Base-by-base conservation (phyloP, 2,113 vertebrate genomes). In the Stegostoma tigrinum region DNA sequence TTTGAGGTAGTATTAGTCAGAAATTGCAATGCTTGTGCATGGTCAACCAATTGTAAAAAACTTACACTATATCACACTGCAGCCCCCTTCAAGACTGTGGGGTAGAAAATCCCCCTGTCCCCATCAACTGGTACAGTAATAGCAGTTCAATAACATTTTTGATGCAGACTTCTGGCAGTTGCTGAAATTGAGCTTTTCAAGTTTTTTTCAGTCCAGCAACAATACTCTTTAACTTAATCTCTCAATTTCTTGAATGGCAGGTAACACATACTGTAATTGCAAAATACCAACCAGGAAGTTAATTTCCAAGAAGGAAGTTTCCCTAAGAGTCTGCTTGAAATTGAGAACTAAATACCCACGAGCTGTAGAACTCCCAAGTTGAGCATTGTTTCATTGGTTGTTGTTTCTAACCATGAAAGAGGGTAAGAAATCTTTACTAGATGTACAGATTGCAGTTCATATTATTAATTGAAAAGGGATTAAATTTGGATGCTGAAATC, bases 361-460 rank as follows among this genome's bases (percentile, higher is more conserved):
- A 66, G 89, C 61, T 93, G 89, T 34, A 42, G 89, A 93, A 93
- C 89, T n/a, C 89, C 61, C 61, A 93, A 93, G 89, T 93, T 66
- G 89, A 91, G 89, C 61, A 21, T 66, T 91, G 30, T 64, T 23
- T 93, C 19, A 19, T 14, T 93, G 89, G 89, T 93, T 61, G 61
- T 38, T n/a, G n/a, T 38, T 66, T 38, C 8, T 67, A 93, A 93
- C 42, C 34, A 93, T 38, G 89, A 93, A 38, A n/a, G 1, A 23
- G 89, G 8, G 23, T 10, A 15, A 30, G 34, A 34, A 23, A 19
- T 93, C 89, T 93, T 66, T 42, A 66, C 6, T 23, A 19, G 34
- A 67, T 93, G 87, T 93, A 66, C 89, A 66, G 21, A 38, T 93
- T n/a, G 61, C 34, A 93, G 21, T 38, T 93, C 61, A n/a, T 66